These are phyloP conservation scores for Erethizon dorsatum DNA, from an alignment of 2,797 vertebrate species.

Conservation along the genomic window DNA sequence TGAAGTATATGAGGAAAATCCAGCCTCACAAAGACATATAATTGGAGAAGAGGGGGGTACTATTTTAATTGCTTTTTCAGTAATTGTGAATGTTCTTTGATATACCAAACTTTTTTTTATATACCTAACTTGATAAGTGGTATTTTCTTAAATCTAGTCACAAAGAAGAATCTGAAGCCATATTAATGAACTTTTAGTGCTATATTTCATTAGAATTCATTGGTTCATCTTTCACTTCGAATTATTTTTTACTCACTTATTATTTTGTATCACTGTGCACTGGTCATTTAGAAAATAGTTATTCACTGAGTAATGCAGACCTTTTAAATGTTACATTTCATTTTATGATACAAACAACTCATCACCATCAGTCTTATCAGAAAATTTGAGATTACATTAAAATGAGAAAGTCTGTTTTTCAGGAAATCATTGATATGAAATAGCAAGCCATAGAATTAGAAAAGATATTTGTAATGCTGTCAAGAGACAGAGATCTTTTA, in stretches of 20 bases:
- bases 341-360: background rate
- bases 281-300: background rate
- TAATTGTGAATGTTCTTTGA: conserved; percentile 9
- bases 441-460: background rate
- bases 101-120: background rate
- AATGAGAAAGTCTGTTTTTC: background rate
- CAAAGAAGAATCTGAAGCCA: background rate
- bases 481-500: background rate
- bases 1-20: background rate
- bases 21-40: background rate
- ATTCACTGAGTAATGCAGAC: background rate
- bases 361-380: background rate
- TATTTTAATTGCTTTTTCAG: background rate
- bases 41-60: background rate
- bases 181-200: background rate
- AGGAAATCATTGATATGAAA: background rate
- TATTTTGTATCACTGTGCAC: background rate
- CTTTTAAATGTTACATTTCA: conserved; percentile 39
- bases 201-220: background rate
- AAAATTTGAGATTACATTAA: background rate
- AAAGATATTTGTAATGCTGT: background rate
- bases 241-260: background rate
- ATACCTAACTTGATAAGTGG: background rate
- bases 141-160: conserved; percentile 13
- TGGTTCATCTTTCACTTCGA: background rate